These are phyloP conservation scores for Drosophila pectinifera DNA, from an alignment of 1,140 invertebrate species.

Conservation along the genomic window DNA sequence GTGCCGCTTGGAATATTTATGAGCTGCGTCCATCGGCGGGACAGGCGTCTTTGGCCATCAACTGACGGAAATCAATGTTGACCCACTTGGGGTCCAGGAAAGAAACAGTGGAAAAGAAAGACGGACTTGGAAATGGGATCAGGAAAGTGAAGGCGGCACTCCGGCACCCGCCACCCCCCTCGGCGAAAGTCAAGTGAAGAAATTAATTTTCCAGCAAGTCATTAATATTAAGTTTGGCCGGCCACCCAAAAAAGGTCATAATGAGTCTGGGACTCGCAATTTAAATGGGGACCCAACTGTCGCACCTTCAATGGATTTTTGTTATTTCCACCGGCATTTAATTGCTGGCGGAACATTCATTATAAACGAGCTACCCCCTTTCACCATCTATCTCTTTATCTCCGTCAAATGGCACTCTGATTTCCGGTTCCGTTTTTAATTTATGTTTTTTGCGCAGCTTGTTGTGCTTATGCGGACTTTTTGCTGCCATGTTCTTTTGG, in stretches of 20 bases:
- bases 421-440: slow-evolving; percentile 66
- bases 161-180: too few relatives aligned
- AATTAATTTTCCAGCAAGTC: slow-evolving; percentile 79
- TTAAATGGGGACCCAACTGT: slow-evolving; percentile 44
- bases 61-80: slow-evolving; percentile 78
- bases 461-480: slow-evolving; percentile 5
- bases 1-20: slow-evolving; percentile 80
- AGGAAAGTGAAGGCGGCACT: slow-evolving; percentile 31
- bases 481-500: slow-evolving; percentile 24
- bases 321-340: slow-evolving; percentile 42
- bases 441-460: slow-evolving; percentile 5
- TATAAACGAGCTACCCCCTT: slow-evolving; percentile 1
- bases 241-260: slow-evolving; percentile 73
- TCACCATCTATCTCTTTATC: slow-evolving; percentile 30
- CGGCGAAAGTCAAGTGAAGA: slow-evolving; percentile 73
- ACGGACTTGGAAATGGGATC: slow-evolving; percentile 43
- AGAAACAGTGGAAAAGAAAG: slow-evolving; percentile 6
- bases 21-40: slow-evolving; percentile 56
- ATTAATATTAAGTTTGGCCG: slow-evolving; percentile 77
- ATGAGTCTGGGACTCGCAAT: slow-evolving; percentile 47
- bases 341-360: slow-evolving; percentile 54
- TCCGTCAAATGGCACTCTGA: slow-evolving; percentile 50
- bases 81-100: slow-evolving; percentile 70
- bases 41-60: slow-evolving; percentile 47
- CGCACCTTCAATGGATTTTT: slow-evolving; percentile 31